phyloP scores from a whole-genome alignment of 2,888 invertebrate species.

The Ametastegia equiseti region DNA sequence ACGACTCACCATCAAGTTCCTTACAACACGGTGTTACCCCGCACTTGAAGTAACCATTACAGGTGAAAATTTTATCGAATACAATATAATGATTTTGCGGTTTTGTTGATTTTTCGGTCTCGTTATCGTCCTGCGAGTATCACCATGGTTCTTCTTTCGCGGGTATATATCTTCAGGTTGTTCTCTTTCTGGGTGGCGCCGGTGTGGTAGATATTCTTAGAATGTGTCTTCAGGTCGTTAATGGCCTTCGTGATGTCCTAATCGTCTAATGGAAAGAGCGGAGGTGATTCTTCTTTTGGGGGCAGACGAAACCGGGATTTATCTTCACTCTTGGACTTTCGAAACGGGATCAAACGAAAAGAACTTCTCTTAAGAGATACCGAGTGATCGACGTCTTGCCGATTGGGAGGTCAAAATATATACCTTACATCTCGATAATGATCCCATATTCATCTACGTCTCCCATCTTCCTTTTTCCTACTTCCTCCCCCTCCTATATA shows the following conservation, averaged over 20 bases:
- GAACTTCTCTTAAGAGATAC: constrained; percentile 14
- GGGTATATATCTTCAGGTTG: background rate
- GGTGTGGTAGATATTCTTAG: constrained; percentile 34
- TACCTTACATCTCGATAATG: background rate
- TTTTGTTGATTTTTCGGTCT: background rate
- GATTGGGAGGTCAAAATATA: constrained; percentile 23
- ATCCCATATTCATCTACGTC: background rate
- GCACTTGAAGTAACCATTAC: background rate
- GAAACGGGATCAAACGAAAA: constrained; percentile 21
- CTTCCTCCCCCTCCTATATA: too few relatives aligned
- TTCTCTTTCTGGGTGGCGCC: constrained; percentile 41
- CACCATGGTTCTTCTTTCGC: background rate
- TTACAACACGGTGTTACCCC: constrained; percentile 9
- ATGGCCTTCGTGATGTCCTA: constrained; percentile 44
- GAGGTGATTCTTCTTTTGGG: constrained; percentile 37
- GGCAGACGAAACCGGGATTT: constrained; percentile 10
- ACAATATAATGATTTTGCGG: background rate
- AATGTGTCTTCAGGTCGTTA: constrained; percentile 45
- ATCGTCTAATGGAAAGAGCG: constrained; percentile 45
- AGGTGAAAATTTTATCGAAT: background rate
- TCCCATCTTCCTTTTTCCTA: background rate
- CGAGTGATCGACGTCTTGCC: constrained; percentile 9
- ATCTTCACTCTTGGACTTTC: constrained; percentile 43
- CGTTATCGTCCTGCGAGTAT: background rate
- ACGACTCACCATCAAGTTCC: constrained; percentile 48